Evolutionary conservation across 1,140 invertebrate species (phyloP).

Genomic region (Eueides isabella): DNA sequence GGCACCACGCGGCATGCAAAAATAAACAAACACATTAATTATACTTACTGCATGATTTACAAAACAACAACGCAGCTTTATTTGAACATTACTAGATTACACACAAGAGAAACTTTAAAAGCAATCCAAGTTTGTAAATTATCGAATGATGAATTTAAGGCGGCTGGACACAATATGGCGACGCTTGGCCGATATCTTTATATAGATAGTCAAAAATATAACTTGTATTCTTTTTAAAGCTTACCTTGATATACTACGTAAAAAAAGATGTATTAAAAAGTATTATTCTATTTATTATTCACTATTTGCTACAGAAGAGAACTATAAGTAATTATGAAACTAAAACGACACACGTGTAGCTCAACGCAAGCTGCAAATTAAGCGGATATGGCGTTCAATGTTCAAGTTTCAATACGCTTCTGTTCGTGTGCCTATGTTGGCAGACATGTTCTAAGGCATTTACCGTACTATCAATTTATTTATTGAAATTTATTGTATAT

Average conservation of each 20-base stretch:
- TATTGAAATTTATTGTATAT: not conserved
- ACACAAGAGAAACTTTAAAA: slow-evolving; percentile 8
- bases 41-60: slow-evolving; percentile 2
- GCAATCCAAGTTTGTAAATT: not conserved
- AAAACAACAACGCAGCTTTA: slow-evolving; percentile 2
- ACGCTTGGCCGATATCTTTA: not conserved
- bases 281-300: slow-evolving; percentile 9
- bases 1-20: slow-evolving; percentile 20
- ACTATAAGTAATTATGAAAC: not conserved
- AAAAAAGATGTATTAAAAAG: not conserved
- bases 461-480: not conserved
- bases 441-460: not conserved
- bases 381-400: not conserved
- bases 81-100: not conserved
- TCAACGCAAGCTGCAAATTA: not conserved
- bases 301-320: not conserved
- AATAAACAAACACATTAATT: slow-evolving; percentile 8
- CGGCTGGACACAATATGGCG: slow-evolving; percentile 4
- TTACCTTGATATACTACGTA: not conserved
- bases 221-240: slow-evolving; percentile 15
- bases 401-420: not conserved
- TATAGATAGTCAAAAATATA: slow-evolving; percentile 12
- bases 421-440: not conserved
- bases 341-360: slow-evolving; percentile 1
- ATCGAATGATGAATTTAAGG: not conserved